Conservation (phyloP, 2,113 vertebrate genomes). For the Thymallus thymallus region DNA sequence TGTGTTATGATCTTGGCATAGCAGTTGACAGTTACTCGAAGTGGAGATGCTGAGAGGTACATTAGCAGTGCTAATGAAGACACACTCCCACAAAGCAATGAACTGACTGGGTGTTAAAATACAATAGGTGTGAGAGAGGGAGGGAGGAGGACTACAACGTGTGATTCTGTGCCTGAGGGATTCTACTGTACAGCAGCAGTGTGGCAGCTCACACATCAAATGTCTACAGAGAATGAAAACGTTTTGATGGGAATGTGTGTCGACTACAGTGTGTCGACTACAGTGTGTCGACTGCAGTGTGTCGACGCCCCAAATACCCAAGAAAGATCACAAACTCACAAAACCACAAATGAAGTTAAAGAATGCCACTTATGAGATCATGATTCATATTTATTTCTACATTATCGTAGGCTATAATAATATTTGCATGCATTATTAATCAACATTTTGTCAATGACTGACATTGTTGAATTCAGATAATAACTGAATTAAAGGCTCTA, state of each 20-base stretch:
- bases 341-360: too few species aligned
- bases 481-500: too few species aligned
- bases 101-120: conserved; percentile 61
- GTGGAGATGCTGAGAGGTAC: conserved; percentile 69
- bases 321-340: neutral
- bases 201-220: conserved; percentile 63
- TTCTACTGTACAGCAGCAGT: neutral
- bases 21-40: conserved; percentile 65
- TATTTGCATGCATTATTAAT: too few species aligned
- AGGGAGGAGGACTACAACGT: conserved; percentile 42
- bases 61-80: conserved; percentile 76
- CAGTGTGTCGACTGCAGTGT: conserved; percentile 51
- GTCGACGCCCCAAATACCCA: neutral
- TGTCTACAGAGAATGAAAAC: conserved; percentile 32
- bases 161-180: conserved; percentile 59
- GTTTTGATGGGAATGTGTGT: conserved; percentile 38
- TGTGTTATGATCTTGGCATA: conserved; percentile 53
- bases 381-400: neutral
- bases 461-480: too few species aligned
- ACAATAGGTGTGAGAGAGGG: conserved; percentile 35
- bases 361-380: neutral
- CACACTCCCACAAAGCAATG: conserved; percentile 69
- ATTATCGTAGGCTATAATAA: too few species aligned
- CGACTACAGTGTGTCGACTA: too few species aligned
- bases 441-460: too few species aligned